Base-by-base conservation (phyloP, 2,797 vertebrate species). In the Myiothlypis coronata region DNA sequence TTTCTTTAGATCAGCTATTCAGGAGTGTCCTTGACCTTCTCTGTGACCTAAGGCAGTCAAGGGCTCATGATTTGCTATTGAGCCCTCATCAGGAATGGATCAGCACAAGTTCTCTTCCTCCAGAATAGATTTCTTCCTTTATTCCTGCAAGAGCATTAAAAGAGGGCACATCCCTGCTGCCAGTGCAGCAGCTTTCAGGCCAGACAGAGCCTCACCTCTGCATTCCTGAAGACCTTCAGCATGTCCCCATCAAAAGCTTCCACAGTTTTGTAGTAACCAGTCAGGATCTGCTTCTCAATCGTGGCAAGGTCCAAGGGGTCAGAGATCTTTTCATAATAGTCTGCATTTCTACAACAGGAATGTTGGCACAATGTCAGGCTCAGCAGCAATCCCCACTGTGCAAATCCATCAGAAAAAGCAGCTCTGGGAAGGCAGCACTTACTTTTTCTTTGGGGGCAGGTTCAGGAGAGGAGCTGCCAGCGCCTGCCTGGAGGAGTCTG, bases 241-340 rank as follows among this genome's bases (percentile, higher is more conserved):
- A 99, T 99, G 97, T 99, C 99, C 1, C 99, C 98, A 94, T 99
- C 99, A 43, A 99, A 99, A 39, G 99, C 98, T 95, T 99, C 99
- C 55, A 99, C 99, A 0, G 99, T 99, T 97, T 99, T 99, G 88
- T 99, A 99, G 90, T 99, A 98, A 56, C 99, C 99, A 2, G 98
- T 99, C 96, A 99, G 98, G 97, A 99, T 99, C 95, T 99, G 99
- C 96, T 99, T 99, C 97, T 99, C 99, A 28, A 99, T 99, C n/a
- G 98, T 99, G 96, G 98, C 97, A 23, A 99, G 98, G 96, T 99
- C 99, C 96, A 99, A 93, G 2, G 99, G 99, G 92, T 99, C 99
- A 2, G 99, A 98, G 96, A 99, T 99, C 97, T 99, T 99, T 97
- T 99, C 99, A 6, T 99, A 99, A 97, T 99, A 99, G 96, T 99